A percentile compares a stretch with the other conserved stretches of the same genome.
Evolutionary conservation across 2,113 vertebrate genomes (phyloP).

Genomic region (Pongo abelii): DNA sequence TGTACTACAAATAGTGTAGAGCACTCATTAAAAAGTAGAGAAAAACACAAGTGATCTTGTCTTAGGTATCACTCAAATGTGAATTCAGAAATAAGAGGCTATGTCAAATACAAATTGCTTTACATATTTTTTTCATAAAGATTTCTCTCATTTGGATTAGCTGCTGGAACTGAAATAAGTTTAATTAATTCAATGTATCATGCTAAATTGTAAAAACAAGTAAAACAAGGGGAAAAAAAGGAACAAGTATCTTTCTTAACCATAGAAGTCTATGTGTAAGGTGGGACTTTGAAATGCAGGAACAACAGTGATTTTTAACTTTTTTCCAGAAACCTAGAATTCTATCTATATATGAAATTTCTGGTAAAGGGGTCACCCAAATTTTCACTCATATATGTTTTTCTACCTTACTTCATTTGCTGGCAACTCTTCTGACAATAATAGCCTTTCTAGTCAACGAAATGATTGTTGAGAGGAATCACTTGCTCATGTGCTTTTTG

Average conservation of each 20-base stretch:
- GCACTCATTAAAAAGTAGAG: constrained; percentile 63
- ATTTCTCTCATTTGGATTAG: constrained; percentile 28
- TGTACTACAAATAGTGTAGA: neutral
- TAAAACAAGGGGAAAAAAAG: neutral
- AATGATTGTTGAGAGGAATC: neutral
- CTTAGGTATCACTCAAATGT: constrained; percentile 35
- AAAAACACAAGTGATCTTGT: constrained; percentile 27
- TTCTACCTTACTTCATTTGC: constrained; percentile 25
- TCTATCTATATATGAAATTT: neutral
- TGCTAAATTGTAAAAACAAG: neutral
- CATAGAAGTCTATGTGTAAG: neutral
- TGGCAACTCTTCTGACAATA: neutral
- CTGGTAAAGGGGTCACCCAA: neutral
- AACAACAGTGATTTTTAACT: neutral
- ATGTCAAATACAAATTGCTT: neutral
- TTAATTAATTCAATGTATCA: constrained; percentile 57
- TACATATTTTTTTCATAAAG: constrained; percentile 7
- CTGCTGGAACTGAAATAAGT: neutral
- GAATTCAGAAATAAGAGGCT: constrained; percentile 9
- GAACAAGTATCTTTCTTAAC: neutral
- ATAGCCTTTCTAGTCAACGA: neutral
- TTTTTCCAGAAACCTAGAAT: neutral
- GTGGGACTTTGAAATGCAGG: neutral
- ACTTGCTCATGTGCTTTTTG: neutral
- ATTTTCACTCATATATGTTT: neutral